Percentiles rank a stretch among this genome's conserved stretches.
Evolutionary conservation across 2,888 invertebrate species (phyloP).

Genomic region (Lochmaea capreae): DNA sequence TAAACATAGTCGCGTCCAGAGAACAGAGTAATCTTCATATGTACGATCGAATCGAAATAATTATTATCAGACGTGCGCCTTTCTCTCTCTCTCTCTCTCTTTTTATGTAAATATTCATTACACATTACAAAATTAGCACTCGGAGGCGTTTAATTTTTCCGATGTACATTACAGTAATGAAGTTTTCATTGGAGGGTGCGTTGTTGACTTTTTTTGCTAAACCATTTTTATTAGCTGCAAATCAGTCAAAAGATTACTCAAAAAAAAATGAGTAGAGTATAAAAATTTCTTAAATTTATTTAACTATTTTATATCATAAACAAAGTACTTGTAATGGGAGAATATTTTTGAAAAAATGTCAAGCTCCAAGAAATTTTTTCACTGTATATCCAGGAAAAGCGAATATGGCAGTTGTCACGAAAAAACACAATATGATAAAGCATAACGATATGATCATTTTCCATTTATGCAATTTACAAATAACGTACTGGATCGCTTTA

Average conservation of each 20-base stretch:
- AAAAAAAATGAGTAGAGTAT: too few species aligned
- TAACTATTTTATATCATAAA: too few species aligned
- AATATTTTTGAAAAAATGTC: too few species aligned
- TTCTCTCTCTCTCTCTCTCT: constrained; percentile 11
- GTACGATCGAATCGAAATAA: constrained; percentile 47
- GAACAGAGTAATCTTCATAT: constrained; percentile 47
- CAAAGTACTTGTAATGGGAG: too few species aligned
- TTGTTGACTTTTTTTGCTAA: background rate
- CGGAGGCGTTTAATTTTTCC: constrained; percentile 26
- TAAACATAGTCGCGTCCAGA: constrained; percentile 41
- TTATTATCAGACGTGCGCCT: constrained; percentile 42
- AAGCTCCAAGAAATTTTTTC: constrained; percentile 64
- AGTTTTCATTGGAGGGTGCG: background rate
- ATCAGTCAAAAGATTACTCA: too few species aligned
- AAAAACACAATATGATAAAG: constrained; percentile 57
- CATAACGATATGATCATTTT: constrained; percentile 60
- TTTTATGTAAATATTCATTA: constrained; percentile 44
- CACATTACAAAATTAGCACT: constrained; percentile 35
- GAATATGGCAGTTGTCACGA: constrained; percentile 64
- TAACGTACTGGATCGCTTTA: constrained; percentile 64
- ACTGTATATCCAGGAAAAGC: constrained; percentile 68
- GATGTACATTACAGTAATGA: constrained; percentile 22
- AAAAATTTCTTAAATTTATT: background rate
- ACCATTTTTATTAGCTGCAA: too few species aligned
- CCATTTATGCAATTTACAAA: constrained; percentile 64